Evolutionary conservation across 1,140 invertebrate species (phyloP), one percentile per base, ranked within the genome.

Genomic region (Cydia splendana): DNA sequence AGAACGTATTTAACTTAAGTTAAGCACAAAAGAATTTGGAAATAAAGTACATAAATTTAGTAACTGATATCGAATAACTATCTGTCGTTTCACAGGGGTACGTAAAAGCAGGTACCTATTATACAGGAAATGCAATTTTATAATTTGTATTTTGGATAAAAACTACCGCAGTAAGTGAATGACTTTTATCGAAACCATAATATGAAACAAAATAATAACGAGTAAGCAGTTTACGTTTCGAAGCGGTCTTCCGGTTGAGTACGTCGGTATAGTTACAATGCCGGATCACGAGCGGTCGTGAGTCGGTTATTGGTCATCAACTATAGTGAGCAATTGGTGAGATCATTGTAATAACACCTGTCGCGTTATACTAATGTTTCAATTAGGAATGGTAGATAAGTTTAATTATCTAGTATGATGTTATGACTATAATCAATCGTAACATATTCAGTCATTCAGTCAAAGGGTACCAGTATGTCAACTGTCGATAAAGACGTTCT

Each of bases 261-360:
- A 38, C 45, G 74, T 53, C 74, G 28, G 34, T 18, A 18, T 42
- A 71, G 34, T 42, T 34, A 69, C 30, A 38, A 71, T 45, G 67
- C 38, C 67, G 34, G 34, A 71, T 71, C 67, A 71, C 67, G 34
- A 30, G 30, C 67, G 74, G 48, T 57, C 74, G 74, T 57, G 74
- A 51, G 74, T 53, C 74, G 34, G 67, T 71, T 71, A 71, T 71
- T 71, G 67, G 67, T 71, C 67, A 71, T 71, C 67, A 71, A 38
- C 67, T 71, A 18, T 30, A 71, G 34, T 71, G 67, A 71, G 67
- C 67, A 71, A 71, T 71, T 71, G 67, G 67, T 71, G 67, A 71
- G 67, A 71, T 71, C 67, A 71, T 71, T 71, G 34, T 45, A 71
- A 38, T 42, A 71, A 71, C 67, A 71, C 67, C 67, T 71, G 67